phyloP scores from a whole-genome alignment of 2,113 vertebrate species.

The Merops nubicus region DNA sequence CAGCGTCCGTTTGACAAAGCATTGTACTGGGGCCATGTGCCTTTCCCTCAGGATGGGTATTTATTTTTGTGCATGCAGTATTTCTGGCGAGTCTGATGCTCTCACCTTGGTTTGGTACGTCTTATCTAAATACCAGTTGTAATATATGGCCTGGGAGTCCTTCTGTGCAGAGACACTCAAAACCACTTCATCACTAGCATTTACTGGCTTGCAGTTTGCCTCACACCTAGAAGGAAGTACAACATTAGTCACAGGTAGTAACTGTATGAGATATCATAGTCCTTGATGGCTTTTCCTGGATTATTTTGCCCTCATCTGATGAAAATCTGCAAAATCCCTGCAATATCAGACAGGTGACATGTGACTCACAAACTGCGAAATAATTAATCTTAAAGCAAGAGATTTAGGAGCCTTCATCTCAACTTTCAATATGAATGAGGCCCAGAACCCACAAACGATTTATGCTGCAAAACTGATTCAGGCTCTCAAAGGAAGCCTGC shows the following conservation, averaged over 20 bases:
- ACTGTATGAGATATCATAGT: background rate
- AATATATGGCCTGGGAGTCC: background rate
- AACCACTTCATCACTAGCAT: slow-evolving; percentile 4
- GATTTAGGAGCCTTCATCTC: background rate
- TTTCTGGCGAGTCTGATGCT: background rate
- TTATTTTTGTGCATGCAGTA: background rate
- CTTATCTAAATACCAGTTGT: slow-evolving; percentile 77
- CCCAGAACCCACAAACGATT: background rate
- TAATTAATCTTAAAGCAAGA: background rate
- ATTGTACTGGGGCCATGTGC: background rate
- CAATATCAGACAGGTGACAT: background rate
- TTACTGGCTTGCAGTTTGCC: slow-evolving; percentile 69
- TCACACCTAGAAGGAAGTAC: slow-evolving; percentile 71
- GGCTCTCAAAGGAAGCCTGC: background rate
- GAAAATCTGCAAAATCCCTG: background rate
- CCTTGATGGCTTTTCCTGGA: background rate
- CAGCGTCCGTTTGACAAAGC: background rate
- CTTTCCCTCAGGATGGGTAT: background rate
- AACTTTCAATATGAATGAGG: background rate
- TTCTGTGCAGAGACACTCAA: slow-evolving; percentile 56
- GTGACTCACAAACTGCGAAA: background rate
- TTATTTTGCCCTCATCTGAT: background rate
- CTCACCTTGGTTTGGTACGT: slow-evolving; percentile 70
- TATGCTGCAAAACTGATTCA: background rate
- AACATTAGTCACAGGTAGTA: background rate